Conservation (phyloP, 2,113 vertebrate species). For the Nothobranchius furzeri region DNA sequence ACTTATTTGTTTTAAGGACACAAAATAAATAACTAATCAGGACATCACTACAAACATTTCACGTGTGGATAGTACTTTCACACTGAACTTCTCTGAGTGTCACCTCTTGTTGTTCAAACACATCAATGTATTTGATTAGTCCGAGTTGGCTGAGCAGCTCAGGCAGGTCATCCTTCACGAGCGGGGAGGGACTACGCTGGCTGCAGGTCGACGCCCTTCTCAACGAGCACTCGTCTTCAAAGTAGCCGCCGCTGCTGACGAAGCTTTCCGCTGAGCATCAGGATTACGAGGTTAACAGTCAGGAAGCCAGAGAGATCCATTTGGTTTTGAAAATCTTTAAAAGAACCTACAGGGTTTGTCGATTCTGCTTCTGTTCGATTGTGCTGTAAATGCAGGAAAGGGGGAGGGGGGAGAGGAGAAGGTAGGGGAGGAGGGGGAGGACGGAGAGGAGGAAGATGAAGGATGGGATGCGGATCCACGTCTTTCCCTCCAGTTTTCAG, state of each 20-base stretch:
- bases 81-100: background rate
- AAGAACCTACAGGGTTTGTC: constrained; percentile 68
- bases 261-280: constrained; percentile 64
- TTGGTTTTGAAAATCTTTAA: background rate
- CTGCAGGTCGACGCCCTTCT: constrained; percentile 68
- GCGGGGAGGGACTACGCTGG: constrained; percentile 63
- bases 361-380: constrained; percentile 37
- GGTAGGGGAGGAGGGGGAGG: constrained; percentile 64
- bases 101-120: constrained; percentile 84
- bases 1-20: too few species aligned
- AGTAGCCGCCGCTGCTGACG: constrained; percentile 61
- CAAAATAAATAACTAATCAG: too few species aligned
- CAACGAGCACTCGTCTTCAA: constrained; percentile 62
- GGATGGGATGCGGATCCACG: constrained; percentile 60
- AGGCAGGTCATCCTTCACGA: constrained; percentile 64
- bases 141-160: constrained; percentile 80
- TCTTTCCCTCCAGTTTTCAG: constrained; percentile 82
- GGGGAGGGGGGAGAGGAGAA: constrained; percentile 60
- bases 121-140: constrained; percentile 79
- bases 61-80: too few species aligned
- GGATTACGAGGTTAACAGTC: constrained; percentile 8
- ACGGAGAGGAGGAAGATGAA: constrained; percentile 61
- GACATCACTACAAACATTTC: too few species aligned
- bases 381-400: constrained; percentile 61
- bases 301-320: background rate